Evolutionary conservation across 2,797 vertebrate genomes (phyloP).

Genomic region (Hylomyscus alleni): DNA sequence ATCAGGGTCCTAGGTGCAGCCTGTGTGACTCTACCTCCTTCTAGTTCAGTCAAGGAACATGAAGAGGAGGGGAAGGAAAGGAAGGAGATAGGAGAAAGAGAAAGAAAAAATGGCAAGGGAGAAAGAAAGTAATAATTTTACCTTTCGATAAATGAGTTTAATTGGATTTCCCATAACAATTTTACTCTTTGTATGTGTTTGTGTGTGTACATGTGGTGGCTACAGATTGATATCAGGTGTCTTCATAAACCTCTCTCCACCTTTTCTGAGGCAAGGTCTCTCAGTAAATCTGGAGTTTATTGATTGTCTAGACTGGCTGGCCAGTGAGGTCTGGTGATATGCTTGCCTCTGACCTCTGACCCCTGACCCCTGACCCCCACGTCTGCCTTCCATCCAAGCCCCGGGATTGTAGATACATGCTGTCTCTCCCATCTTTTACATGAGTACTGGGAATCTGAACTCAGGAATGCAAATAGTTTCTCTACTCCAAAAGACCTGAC

Average conservation of each 20-base stretch:
- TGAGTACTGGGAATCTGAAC: background rate
- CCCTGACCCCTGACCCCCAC: background rate
- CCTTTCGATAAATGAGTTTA: background rate
- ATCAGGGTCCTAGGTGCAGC: background rate
- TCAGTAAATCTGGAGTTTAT: background rate
- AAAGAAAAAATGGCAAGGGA: accelerated
- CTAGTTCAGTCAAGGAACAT: background rate
- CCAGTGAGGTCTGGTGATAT: background rate
- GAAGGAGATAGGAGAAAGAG: accelerated
- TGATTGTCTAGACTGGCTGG: background rate
- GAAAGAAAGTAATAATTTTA: background rate
- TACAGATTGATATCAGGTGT: background rate
- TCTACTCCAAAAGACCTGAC: background rate
- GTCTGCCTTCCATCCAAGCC: background rate
- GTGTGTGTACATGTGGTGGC: background rate
- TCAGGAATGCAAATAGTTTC: background rate
- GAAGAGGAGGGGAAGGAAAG: accelerated
- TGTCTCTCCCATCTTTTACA: background rate
- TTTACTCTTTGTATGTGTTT: background rate
- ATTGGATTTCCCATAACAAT: background rate
- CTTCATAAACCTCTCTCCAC: background rate
- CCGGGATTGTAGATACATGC: background rate
- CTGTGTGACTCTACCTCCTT: constrained; percentile 36
- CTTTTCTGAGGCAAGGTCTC: background rate
- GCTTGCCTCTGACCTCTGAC: background rate